Percentiles rank a stretch among this genome's conserved stretches.
Evolutionary conservation across 2,113 vertebrate species (phyloP).

Genomic region (Marmota monax): DNA sequence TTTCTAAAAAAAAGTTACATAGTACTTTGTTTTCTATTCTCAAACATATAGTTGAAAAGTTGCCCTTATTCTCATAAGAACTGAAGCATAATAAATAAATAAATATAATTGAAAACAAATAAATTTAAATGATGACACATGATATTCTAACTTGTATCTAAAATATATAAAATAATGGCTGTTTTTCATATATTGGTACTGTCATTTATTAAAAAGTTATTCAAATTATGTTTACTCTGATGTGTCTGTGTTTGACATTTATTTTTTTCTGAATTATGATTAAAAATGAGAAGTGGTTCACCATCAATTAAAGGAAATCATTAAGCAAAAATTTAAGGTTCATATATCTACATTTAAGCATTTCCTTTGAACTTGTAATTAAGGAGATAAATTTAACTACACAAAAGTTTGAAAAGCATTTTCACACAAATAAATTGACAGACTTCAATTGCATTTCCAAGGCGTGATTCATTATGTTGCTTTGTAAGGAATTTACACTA

Average conservation of each 20-base stretch:
- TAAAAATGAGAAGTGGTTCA: not conserved
- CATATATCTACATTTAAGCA: not conserved
- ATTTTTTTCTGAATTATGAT: slow-evolving; percentile 9
- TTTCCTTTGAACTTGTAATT: not conserved
- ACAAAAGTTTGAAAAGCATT: not conserved
- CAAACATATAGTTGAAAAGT: not conserved
- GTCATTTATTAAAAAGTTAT: not conserved
- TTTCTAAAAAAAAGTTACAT: not conserved
- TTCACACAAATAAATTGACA: not conserved
- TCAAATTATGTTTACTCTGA: not conserved
- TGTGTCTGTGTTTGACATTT: not conserved
- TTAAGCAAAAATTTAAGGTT: not conserved
- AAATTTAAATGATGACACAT: not conserved
- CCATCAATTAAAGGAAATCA: not conserved
- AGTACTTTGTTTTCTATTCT: not conserved
- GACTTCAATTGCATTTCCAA: slow-evolving; percentile 27
- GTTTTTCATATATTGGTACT: not conserved
- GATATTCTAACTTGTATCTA: not conserved
- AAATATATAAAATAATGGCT: not conserved
- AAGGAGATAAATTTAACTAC: not conserved
- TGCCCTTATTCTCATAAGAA: not conserved
- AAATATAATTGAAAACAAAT: not conserved
- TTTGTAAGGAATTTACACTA: slow-evolving; percentile 51
- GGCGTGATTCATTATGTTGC: not conserved
- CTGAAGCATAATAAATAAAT: not conserved